Percentiles rank a stretch among this genome's conserved stretches.
Conservation (phyloP, 2,113 vertebrate genomes). For the Gallinago media region DNA sequence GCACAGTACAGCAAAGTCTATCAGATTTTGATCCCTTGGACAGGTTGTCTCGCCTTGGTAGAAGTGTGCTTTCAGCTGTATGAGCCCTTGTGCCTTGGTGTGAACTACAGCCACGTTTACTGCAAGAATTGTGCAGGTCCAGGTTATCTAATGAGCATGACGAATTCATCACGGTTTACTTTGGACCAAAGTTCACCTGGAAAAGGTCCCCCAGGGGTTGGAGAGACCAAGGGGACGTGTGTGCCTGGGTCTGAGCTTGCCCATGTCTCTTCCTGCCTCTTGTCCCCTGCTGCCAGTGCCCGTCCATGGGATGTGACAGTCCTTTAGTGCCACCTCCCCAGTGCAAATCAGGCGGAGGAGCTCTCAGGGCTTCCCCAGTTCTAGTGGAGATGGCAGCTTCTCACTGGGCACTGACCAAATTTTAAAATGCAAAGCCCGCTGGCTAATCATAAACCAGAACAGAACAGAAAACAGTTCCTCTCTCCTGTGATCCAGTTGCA, state of each 20-base stretch:
- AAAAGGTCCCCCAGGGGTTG: not conserved
- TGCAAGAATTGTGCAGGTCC: not conserved
- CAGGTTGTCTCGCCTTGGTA: fast-evolving
- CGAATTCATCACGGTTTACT: not conserved
- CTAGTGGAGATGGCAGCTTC: not conserved
- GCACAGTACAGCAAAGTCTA: fast-evolving
- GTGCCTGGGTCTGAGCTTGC: not conserved
- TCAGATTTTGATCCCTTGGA: not conserved
- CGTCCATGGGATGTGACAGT: fast-evolving
- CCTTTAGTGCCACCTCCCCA: not conserved
- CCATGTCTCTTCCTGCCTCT: not conserved
- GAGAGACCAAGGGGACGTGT: fast-evolving
- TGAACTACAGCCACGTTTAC: not conserved
- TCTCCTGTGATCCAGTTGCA: not conserved
- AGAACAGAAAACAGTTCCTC: not conserved
- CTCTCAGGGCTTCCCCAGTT: not conserved
- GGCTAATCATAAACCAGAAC: not conserved
- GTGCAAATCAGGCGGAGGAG: fast-evolving
- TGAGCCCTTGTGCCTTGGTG: not conserved
- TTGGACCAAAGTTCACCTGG: fast-evolving
- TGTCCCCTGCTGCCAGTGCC: not conserved
- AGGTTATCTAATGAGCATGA: not conserved
- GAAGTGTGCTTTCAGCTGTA: not conserved
- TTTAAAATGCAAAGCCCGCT: fast-evolving
- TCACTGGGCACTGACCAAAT: not conserved